These are phyloP conservation scores for Temnothorax curvispinosus DNA, from an alignment of 1,140 invertebrate species.

Conservation along the genomic window DNA sequence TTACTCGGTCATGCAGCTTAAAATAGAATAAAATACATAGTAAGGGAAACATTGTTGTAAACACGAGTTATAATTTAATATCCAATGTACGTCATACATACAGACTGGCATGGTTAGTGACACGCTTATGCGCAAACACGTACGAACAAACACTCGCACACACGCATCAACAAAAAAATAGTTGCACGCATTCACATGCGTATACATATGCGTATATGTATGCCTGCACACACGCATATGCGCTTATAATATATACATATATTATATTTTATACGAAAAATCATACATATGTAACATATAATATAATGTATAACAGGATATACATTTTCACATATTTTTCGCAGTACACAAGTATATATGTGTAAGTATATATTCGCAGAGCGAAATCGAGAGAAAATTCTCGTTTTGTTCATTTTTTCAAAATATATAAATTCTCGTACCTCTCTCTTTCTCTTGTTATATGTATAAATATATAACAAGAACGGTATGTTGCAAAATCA, in stretches of 20 bases:
- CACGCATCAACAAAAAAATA: slow-evolving; percentile 32
- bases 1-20: neutral
- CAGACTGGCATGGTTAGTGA: slow-evolving; percentile 78
- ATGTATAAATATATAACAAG: neutral
- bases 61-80: slow-evolving; percentile 79
- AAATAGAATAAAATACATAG: neutral
- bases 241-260: slow-evolving; percentile 32
- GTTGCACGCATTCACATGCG: neutral
- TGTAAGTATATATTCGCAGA: neutral
- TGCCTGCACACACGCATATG: slow-evolving; percentile 24
- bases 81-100: slow-evolving; percentile 74
- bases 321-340: slow-evolving; percentile 23
- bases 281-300: slow-evolving; percentile 41
- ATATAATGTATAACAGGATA: slow-evolving; percentile 37
- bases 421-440: slow-evolving; percentile 60
- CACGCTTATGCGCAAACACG: slow-evolving; percentile 32
- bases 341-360: slow-evolving; percentile 42
- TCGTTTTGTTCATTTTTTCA: slow-evolving; percentile 29
- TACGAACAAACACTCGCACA: neutral
- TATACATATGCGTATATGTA: slow-evolving; percentile 31
- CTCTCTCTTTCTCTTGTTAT: neutral
- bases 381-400: slow-evolving; percentile 32
- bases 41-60: slow-evolving; percentile 66
- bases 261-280: slow-evolving; percentile 33
- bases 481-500: slow-evolving; percentile 29